Conservation (phyloP, 1,140 invertebrate species). For the Coptotermes formosanus region DNA sequence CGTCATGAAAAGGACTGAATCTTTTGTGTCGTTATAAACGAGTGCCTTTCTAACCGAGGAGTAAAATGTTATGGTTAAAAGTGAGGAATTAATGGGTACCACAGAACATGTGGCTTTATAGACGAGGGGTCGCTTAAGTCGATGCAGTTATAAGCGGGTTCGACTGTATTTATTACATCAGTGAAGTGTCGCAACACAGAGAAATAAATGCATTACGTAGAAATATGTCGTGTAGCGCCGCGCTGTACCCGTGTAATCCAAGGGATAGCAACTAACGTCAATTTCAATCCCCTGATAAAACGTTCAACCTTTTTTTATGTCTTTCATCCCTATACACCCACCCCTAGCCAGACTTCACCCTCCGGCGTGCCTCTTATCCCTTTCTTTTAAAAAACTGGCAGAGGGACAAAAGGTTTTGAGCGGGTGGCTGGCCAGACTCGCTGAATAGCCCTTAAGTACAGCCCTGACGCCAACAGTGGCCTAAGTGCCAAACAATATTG, state of each 20-base stretch:
- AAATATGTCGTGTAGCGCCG: neutral
- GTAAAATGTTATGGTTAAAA: no score
- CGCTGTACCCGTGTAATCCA: no score
- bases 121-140: no score
- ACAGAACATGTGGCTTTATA: no score
- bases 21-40: no score
- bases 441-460: neutral
- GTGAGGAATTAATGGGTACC: no score
- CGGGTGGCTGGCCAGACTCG: constrained; percentile 1
- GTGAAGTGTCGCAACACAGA: neutral
- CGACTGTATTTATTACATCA: no score
- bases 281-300: constrained; percentile 17
- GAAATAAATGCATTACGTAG: neutral
- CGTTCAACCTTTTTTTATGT: neutral
- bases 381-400: constrained; percentile 19
- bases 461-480: neutral
- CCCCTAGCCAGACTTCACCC: neutral
- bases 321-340: neutral
- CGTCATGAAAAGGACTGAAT: no score
- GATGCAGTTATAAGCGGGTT: no score
- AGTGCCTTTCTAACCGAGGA: no score
- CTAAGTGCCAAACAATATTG: neutral
- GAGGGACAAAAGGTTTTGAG: constrained; percentile 8
- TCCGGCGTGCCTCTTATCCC: neutral
- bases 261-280: neutral